phyloP scores from a whole-genome alignment of 2,888 invertebrate species.

The Drosophila kuntzei region DNA sequence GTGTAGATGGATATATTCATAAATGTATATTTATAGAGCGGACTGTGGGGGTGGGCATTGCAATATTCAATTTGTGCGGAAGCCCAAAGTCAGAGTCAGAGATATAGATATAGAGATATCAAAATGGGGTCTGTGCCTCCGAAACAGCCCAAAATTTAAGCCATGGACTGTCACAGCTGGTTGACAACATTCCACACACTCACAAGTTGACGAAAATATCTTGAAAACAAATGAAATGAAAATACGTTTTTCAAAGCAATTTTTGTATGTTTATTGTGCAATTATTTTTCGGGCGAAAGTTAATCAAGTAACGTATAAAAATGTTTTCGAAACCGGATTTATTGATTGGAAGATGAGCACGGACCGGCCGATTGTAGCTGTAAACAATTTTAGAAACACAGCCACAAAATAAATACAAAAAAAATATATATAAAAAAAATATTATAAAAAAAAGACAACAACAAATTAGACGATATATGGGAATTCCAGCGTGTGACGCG shows the following conservation, averaged over 20 bases:
- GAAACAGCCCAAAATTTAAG: not conserved
- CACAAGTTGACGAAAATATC: constrained; percentile 16
- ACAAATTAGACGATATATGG: constrained; percentile 79
- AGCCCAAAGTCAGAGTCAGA: constrained; percentile 32
- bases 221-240: constrained; percentile 12
- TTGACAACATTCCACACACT: constrained; percentile 37
- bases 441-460: constrained; percentile 50
- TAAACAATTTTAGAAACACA: constrained; percentile 76
- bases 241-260: constrained; percentile 50
- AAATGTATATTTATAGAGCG: constrained; percentile 32
- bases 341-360: constrained; percentile 75
- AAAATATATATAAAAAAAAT: constrained; percentile 15
- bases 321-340: constrained; percentile 76
- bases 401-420: constrained; percentile 20
- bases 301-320: constrained; percentile 71
- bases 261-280: constrained; percentile 72
- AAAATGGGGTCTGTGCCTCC: constrained; percentile 11
- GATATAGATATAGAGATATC: constrained; percentile 15
- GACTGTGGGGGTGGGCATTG: constrained; percentile 20
- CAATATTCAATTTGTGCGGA: constrained; percentile 52
- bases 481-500: constrained; percentile 81
- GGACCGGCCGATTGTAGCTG: constrained; percentile 60
- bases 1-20: constrained; percentile 3
- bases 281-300: constrained; percentile 77
- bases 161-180: not conserved